A percentile compares a stretch with the other conserved stretches of the same genome.
These are phyloP conservation scores for Pantherophis guttatus DNA, from an alignment of 2,113 vertebrate species.

Conservation along the genomic window DNA sequence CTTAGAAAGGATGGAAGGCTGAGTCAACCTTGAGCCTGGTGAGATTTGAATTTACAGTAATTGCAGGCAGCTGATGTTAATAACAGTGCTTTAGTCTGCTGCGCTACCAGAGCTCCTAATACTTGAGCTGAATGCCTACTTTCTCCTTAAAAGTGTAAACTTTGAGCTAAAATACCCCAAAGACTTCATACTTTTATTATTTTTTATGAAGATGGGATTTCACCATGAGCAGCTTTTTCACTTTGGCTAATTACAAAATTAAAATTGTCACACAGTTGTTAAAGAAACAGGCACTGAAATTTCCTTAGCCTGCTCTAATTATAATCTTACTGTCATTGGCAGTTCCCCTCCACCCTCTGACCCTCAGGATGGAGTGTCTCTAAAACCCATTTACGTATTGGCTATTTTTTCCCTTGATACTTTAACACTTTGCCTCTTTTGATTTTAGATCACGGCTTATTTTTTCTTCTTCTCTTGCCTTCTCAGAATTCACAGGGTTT, in stretches of 20 bases:
- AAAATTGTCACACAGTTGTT: not conserved
- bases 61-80: too few species aligned
- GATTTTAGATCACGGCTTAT: not conserved
- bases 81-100: too few species aligned
- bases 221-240: not conserved
- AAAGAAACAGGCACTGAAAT: not conserved
- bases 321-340: not conserved
- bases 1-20: too few species aligned
- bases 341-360: too few species aligned
- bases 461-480: not conserved
- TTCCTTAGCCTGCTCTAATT: not conserved
- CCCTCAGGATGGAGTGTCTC: not conserved
- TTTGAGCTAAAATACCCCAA: not conserved
- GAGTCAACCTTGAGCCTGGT: too few species aligned
- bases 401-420: not conserved
- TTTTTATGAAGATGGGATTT: not conserved
- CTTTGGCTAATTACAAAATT: not conserved
- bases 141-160: not conserved
- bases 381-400: not conserved
- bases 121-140: not conserved
- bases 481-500: not conserved
- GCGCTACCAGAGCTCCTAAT: too few species aligned
- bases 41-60: too few species aligned
- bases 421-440: not conserved
- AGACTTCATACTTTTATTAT: not conserved